Evolutionary conservation across 1,140 invertebrate genomes (phyloP), one percentile per base, ranked within the genome.

Genomic region (Reticulitermes speratus): DNA sequence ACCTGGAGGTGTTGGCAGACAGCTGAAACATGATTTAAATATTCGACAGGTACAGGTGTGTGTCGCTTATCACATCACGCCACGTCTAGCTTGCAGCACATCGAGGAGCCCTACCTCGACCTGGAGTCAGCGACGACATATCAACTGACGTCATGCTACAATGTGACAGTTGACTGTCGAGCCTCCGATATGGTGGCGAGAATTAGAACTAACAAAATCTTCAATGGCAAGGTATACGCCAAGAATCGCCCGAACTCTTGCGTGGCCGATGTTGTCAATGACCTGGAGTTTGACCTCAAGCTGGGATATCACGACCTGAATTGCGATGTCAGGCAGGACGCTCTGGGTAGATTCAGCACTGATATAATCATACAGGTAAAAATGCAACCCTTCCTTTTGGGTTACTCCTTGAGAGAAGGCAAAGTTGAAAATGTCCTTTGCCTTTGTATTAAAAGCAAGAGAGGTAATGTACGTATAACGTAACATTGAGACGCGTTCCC

Each of bases 221-320:
- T 93, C 89, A 91, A 91, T 87, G 93, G 93, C 14, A 93, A 93
- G 87, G 90, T 93, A 45, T 93, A 93, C 88, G 91, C 92, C 82
- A 92, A 93, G 87, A 89, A 89, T 8, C 90, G 91, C 38, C 92
- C 92, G 32, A 92, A 91, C 86, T 91, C 91, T 2, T 93, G 92
- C 87, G 91, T 92, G 12, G 89, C 90, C 8, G 92, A 93, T 88
- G 90, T 92, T 21, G 88, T 88, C 38, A 90, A 90, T 84, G 88
- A 87, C 45, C 88, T 92, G 38, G 90, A 90, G 30, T 92, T 92
- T 85, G 90, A 91, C 23, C 89, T 92, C 6, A 86, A 48, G 12
- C 89, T 92, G 89, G 89, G 90, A 48, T 92, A 92, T 88, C 89
- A 91, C 83, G 91, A 92, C 86, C 88, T 90, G 19, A 89, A 89